These are phyloP conservation scores for Myiozetetes cayanensis DNA, from an alignment of 2,113 vertebrate species.

Conservation along the genomic window DNA sequence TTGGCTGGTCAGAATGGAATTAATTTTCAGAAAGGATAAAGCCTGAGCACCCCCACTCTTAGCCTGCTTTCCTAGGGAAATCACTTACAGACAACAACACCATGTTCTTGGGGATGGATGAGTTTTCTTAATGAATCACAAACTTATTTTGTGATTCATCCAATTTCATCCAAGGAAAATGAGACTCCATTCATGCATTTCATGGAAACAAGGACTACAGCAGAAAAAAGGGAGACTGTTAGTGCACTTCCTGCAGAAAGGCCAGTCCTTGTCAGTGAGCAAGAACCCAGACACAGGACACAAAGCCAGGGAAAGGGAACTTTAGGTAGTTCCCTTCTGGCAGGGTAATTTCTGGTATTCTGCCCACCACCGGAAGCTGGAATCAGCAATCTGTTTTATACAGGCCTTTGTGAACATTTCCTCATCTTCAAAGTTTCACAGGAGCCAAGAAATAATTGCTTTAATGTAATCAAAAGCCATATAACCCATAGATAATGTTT, in stretches of 20 bases:
- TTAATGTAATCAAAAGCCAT: neutral
- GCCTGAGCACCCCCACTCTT: neutral
- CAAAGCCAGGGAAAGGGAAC: neutral
- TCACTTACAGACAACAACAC: neutral
- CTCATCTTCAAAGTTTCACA: neutral
- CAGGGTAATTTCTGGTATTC: neutral
- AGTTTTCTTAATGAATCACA: neutral
- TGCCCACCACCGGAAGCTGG: neutral
- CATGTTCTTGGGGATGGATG: neutral
- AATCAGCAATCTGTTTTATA: neutral
- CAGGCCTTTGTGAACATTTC: neutral
- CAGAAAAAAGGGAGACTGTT: neutral
- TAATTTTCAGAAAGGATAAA: neutral
- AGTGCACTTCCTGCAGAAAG: neutral
- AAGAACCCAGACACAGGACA: neutral
- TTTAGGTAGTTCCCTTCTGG: neutral
- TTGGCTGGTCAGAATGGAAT: neutral
- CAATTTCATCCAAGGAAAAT: neutral
- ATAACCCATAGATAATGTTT: neutral
- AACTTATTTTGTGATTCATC: neutral
- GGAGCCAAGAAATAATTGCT: neutral
- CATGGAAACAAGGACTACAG: neutral
- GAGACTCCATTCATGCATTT: neutral
- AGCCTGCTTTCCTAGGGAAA: neutral
- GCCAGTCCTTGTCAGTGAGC: neutral